phyloP scores from a whole-genome alignment of 2,888 invertebrate genomes.

The Taphrorychus bicolor region DNA sequence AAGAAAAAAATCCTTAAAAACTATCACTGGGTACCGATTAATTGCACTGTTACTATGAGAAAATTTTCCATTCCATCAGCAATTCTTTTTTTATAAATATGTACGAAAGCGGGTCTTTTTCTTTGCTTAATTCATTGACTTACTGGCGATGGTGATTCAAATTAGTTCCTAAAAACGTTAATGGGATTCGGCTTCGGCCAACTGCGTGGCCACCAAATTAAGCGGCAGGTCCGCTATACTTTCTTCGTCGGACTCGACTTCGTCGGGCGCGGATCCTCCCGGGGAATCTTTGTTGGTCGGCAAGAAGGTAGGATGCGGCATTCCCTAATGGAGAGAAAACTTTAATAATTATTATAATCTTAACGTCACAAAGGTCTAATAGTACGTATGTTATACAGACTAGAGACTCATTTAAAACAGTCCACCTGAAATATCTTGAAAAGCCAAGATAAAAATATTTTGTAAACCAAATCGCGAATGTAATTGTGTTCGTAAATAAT shows the following conservation, averaged over 20 bases:
- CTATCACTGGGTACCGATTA: constrained; percentile 18
- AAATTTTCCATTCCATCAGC: too few species aligned
- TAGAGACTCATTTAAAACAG: too few species aligned
- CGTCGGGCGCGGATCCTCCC: constrained; percentile 51
- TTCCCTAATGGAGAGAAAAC: constrained; percentile 45
- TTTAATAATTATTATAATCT: too few species aligned
- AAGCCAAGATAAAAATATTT: too few species aligned
- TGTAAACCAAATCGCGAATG: too few species aligned
- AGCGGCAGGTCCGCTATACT: constrained; percentile 70
- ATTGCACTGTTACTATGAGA: neutral
- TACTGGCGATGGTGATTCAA: neutral
- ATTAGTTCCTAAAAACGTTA: constrained; percentile 38
- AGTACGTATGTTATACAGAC: too few species aligned
- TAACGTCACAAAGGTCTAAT: too few species aligned
- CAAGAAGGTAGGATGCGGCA: constrained; percentile 60
- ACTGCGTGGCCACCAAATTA: constrained; percentile 74
- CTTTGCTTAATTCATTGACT: neutral
- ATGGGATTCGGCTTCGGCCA: constrained; percentile 65
- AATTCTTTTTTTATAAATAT: too few species aligned
- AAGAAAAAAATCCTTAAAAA: constrained; percentile 8
- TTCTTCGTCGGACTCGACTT: constrained; percentile 59
- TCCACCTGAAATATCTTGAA: too few species aligned
- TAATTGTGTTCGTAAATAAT: too few species aligned
- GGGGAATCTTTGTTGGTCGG: constrained; percentile 53
- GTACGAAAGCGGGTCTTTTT: neutral